Percentiles rank a stretch among this genome's conserved stretches.
Evolutionary conservation across 1,140 invertebrate species (phyloP).

Genomic region (Drosophila suzukii): DNA sequence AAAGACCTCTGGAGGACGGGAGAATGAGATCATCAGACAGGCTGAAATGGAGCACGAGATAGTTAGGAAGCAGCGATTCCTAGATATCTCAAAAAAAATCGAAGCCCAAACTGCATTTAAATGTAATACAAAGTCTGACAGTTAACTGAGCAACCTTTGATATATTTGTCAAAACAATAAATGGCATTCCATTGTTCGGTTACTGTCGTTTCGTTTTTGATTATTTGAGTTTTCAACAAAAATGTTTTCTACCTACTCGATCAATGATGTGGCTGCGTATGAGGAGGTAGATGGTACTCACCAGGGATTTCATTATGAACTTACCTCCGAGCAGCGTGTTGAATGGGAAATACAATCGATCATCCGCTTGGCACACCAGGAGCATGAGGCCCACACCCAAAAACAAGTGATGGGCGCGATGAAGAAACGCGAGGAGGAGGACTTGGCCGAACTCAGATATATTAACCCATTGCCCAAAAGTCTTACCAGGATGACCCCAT

Average conservation of each 20-base stretch:
- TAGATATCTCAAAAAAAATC: background rate
- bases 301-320: fast-evolving
- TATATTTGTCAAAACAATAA: slow-evolving; percentile 6
- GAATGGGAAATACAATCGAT: slow-evolving; percentile 21
- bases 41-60: slow-evolving; percentile 52
- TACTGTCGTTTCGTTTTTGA: background rate
- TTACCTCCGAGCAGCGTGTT: background rate
- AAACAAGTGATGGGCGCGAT: slow-evolving; percentile 24
- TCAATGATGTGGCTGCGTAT: slow-evolving; percentile 34
- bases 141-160: slow-evolving; percentile 20
- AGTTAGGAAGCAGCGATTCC: slow-evolving; percentile 29
- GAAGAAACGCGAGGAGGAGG: slow-evolving; percentile 14
- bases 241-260: slow-evolving; percentile 14
- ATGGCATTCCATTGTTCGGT: background rate
- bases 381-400: slow-evolving; percentile 33
- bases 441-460: slow-evolving; percentile 1
- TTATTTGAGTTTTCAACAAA: slow-evolving; percentile 1
- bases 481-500: background rate
- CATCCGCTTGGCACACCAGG: slow-evolving; percentile 34
- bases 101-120: background rate
- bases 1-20: slow-evolving; percentile 1
- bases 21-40: slow-evolving; percentile 48
- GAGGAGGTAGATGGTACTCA: slow-evolving; percentile 34
- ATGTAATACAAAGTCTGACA: background rate
- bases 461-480: background rate